Percentiles rank a stretch among this genome's conserved stretches.
These are phyloP conservation scores for Acanthis flammea DNA, from an alignment of 2,797 vertebrate genomes.

Conservation along the genomic window DNA sequence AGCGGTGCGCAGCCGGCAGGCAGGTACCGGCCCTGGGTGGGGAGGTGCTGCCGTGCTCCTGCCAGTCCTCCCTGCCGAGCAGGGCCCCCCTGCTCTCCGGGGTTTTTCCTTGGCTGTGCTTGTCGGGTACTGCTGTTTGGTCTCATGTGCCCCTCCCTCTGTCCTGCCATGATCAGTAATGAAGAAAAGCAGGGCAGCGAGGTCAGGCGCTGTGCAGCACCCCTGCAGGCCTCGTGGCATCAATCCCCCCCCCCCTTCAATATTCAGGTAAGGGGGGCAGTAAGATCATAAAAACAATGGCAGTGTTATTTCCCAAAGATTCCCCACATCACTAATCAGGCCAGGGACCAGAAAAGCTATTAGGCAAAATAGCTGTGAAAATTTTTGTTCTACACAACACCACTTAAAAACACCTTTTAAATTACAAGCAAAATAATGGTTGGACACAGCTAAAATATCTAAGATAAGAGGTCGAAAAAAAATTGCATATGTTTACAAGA, in stretches of 20 bases:
- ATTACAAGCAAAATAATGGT: not conserved
- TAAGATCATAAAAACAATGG: not conserved
- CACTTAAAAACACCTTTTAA: not conserved
- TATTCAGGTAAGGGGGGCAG: not conserved
- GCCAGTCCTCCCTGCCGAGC: not conserved
- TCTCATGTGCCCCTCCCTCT: too few relatives aligned
- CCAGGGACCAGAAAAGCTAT: not conserved
- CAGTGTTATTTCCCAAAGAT: not conserved
- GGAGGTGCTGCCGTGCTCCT: not conserved
- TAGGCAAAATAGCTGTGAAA: not conserved
- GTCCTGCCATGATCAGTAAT: accelerated
- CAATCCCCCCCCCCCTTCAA: too few relatives aligned
- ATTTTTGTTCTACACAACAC: not conserved
- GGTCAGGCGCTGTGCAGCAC: accelerated
- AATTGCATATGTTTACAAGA: not conserved
- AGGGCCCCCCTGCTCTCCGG: too few relatives aligned
- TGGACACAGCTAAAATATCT: not conserved
- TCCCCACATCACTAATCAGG: not conserved
- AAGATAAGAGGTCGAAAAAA: not conserved
- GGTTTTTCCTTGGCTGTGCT: not conserved
- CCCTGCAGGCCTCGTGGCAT: not conserved
- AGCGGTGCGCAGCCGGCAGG: not conserved
- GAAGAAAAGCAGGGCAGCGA: not conserved
- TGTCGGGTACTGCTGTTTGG: not conserved
- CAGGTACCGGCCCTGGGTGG: not conserved